A percentile compares a stretch with the other conserved stretches of the same genome.
These are phyloP conservation scores for Micromussa lordhowensis DNA, from an alignment of 92 coral and sea anemone species.

Conservation along the genomic window DNA sequence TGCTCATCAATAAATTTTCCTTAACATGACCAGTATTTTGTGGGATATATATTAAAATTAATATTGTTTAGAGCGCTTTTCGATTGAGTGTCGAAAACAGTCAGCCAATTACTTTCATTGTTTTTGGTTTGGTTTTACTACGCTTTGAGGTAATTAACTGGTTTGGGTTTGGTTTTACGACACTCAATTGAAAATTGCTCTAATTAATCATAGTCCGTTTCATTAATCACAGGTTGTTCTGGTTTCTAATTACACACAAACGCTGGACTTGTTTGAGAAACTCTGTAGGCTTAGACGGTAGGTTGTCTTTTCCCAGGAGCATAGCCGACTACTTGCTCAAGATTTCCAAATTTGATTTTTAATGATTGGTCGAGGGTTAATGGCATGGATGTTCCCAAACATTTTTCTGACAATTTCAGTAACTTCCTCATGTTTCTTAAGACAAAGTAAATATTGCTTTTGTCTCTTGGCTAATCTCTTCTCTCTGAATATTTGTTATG, in stretches of 20 bases:
- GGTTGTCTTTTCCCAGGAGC: neutral
- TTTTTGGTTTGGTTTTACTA: too few relatives aligned
- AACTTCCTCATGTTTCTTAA: neutral
- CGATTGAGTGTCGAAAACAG: too few relatives aligned
- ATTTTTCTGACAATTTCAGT: neutral
- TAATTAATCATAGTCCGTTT: neutral
- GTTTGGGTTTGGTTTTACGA: too few relatives aligned
- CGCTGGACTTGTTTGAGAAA: slow-evolving; percentile 95
- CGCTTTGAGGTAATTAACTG: too few relatives aligned
- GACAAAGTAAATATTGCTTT: neutral
- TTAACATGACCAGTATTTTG: too few relatives aligned
- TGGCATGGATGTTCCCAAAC: neutral
- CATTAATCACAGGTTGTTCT: slow-evolving; percentile 66
- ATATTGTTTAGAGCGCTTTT: too few relatives aligned
- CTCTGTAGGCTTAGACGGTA: slow-evolving; percentile 87
- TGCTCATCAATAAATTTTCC: too few relatives aligned
- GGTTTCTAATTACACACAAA: slow-evolving; percentile 98
- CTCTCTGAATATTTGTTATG: neutral
- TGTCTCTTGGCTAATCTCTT: neutral
- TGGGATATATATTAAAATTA: too few relatives aligned
- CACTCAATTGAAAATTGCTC: too few relatives aligned
- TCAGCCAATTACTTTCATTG: too few relatives aligned
- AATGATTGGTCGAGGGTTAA: neutral
- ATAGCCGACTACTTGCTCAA: neutral
- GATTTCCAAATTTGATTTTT: neutral